Base-by-base conservation (phyloP, 2,888 invertebrate genomes). In the Drosophila neotestacea region DNA sequence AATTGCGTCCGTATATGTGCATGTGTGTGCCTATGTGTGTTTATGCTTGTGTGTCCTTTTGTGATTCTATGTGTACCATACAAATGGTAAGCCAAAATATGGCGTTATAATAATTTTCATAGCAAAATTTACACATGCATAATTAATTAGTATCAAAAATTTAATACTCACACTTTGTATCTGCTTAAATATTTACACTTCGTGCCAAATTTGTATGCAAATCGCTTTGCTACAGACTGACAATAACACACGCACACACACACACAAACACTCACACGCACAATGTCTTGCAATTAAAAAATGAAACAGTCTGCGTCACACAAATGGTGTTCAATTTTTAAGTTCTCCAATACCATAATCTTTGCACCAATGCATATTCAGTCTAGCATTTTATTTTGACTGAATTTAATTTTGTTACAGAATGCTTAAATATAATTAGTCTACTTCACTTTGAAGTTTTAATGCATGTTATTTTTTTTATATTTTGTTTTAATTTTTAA, bases 91-190 rank as follows among this genome's bases (percentile, higher is more conserved):
- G 73, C 79, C 80, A 60, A 79, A 84, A 89, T 85, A 88, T 88
- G 84, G 89, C 84, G 88, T 78, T 73, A 79, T 88, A 85, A 85
- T 89, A 85, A 85, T 85, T 85, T 85, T 85, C 88, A 86, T 84
- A 78, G 86, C 76, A 86, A 82, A 88, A 90, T 91, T 90, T 91
- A 91, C 91, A 91, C 90, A 91, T 91, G 91, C 90, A 91, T 91
- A 91, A 91, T 91, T 91, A 91, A 91, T 91, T 91, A 91, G 90
- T 90, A 91, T 91, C 90, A 91, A 91, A 91, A 91, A 91, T 91
- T 91, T 91, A 91, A 89, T 90, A 86, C 91, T 90, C 90, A 89
- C 91, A 91, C 91, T 91, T 90, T 88, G 88, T 81, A 91, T 91
- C 90, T 90, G 89, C 89, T 90, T 90, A 90, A 90, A 90, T 90